Conservation (phyloP, 92 coral and sea anemone species). For the Virgularia gustaviana region DNA sequence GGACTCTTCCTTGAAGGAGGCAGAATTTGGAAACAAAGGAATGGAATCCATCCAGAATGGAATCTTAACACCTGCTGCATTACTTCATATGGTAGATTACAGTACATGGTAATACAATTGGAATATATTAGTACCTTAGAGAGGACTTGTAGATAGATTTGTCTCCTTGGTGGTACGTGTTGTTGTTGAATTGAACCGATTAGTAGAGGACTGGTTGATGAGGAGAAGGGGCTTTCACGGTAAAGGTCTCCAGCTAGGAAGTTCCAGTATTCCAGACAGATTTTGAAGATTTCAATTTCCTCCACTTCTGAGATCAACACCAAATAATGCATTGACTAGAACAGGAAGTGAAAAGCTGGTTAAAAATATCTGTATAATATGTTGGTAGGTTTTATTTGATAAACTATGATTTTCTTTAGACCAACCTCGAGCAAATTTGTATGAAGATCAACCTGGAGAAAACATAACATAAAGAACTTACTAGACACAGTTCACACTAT, state of each 20-base stretch:
- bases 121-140: constrained; percentile 68
- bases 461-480: no score
- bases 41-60: no score
- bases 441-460: constrained; percentile 82
- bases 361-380: neutral
- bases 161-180: constrained; percentile 88
- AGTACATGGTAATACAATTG: neutral
- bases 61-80: no score
- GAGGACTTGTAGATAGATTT: constrained; percentile 79
- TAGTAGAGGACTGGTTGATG: constrained; percentile 80
- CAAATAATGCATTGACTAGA: constrained; percentile 90
- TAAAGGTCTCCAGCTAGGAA: constrained; percentile 85
- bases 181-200: constrained; percentile 83
- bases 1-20: no score
- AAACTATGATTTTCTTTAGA: no score
- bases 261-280: constrained; percentile 97
- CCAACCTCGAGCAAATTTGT: constrained; percentile 90
- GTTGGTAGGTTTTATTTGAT: neutral
- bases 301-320: constrained; percentile 97
- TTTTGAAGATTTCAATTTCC: constrained; percentile 97
- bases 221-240: constrained; percentile 95
- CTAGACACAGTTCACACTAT: neutral
- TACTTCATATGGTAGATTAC: neutral
- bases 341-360: neutral
- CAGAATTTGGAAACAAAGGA: no score